Base-by-base conservation (phyloP, 2,888 invertebrate genomes). In the Trichopria drosophilae region DNA sequence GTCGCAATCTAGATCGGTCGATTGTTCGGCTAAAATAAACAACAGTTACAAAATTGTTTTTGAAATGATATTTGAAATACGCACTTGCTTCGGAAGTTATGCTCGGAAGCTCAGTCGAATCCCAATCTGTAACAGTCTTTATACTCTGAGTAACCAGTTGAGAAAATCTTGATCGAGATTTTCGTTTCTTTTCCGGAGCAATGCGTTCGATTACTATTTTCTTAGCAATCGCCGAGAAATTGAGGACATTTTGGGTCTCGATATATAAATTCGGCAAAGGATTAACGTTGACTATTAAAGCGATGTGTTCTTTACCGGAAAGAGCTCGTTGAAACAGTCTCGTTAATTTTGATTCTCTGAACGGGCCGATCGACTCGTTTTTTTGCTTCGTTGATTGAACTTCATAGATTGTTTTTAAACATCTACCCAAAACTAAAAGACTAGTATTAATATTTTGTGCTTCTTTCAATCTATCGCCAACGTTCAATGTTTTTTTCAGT, bases 391-490 rank as follows among this genome's bases (percentile, higher is more conserved):
- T 3, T 6, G 45, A 39, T 47, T 75, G 75, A 10, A 62, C 62
- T 24, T 80, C 75, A 1, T 82, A 73, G 61, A 86, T 80, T 42
- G 82, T 81, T 58, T 84, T 84, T 53, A 93, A 80, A 59, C 93
- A 93, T 16, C 90, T 81, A 29, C 93, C 89, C 2, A 97, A 80
- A 22, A 93, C 90, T 72, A 92, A 79, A 4, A 97, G 79, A 1
- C 95, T 95, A 0, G 87, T 85, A 76, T 97, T 97, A 58, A 97
- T 97, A 60, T 87, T 89, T 54, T 90, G 87, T 0, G 95, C 92
- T 77, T 97, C 97, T 60, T 84, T 86, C 57, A 95, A 78, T 9
- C 94, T 78, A 3, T 85, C 84, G 20, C 93, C 94, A 4, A 82
- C 81, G 72, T 90, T 91, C 34, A 85, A 79, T 0, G 94, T 92